Base-by-base conservation (phyloP, 2,797 vertebrate genomes). In the Parauchenoglanis punctatus region DNA sequence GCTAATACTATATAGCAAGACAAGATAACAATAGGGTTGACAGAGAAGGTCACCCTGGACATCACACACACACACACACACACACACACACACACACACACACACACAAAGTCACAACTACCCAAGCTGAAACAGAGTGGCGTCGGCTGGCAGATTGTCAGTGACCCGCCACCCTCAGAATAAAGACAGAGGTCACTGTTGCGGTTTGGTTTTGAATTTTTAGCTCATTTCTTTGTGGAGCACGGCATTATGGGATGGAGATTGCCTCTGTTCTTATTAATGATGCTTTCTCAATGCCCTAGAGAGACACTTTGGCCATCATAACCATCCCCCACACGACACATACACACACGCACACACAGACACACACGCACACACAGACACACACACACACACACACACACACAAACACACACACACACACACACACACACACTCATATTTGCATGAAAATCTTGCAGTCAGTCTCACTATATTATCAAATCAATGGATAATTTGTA, bases 151-250 rank as follows among this genome's bases (percentile, higher is more conserved):
- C 89, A 91, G 91, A 92, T 91, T 92, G 92, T 80, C 68, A 82
- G 86, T 86, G 87, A 77, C 35, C 90, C 77, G 89, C 91, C 91
- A 91, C 86, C 90, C 85, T 92, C 89, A 92, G 91, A 92, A 92
- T 93, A 86, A 91, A 89, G 49, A 68, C 68, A 61, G 4, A 59
- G 90, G 92, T 89, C 87, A 87, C 40, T 84, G 88, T 91, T 90
- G 87, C 85, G 89, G 85, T 87, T 85, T 90, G 86, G 83, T 92
- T 93, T 92, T 92, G 91, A 89, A 91, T 93, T 92, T 92, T 88
- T 87, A 76, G 70, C 72, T 65, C 44, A 70, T 76, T 84, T 86
- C 68, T 91, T 90, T 18, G 56, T 87, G 89, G 91, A 89, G 85
- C 89, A 87, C 52, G 81, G 46, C 91, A 89, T 90, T 92, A 87